Percentiles rank a stretch among this genome's conserved stretches.
phyloP scores from a whole-genome alignment of 1,140 invertebrate genomes.

The Polypedilum pembai region DNA sequence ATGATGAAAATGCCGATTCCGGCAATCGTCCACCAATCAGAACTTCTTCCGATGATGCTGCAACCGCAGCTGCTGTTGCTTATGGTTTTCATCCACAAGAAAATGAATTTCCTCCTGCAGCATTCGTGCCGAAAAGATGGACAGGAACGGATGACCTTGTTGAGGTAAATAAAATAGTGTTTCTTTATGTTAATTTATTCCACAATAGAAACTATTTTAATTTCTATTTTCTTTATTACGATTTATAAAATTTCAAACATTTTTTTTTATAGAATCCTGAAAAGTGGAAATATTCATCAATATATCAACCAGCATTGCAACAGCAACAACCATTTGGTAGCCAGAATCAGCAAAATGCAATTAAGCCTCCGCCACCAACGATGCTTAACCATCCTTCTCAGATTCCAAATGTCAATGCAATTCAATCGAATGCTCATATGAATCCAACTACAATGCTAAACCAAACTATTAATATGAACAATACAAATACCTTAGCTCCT shows the following conservation, averaged over 20 bases:
- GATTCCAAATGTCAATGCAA: neutral
- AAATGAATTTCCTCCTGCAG: constrained; percentile 51
- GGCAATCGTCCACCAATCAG: constrained; percentile 1
- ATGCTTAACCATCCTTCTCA: neutral
- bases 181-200: too few species aligned
- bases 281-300: constrained; percentile 16
- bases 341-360: constrained; percentile 21
- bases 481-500: neutral
- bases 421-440: constrained; percentile 8
- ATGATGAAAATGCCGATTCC: neutral
- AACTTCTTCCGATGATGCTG: constrained; percentile 55
- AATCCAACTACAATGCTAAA: constrained; percentile 18
- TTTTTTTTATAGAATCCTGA: neutral
- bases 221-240: neutral
- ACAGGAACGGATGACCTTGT: constrained; percentile 62
- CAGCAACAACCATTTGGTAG: neutral
- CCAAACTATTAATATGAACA: constrained; percentile 10
- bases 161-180: constrained; percentile 46
- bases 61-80: constrained; percentile 66
- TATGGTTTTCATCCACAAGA: constrained; percentile 67
- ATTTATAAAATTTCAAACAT: neutral
- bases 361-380: constrained; percentile 7
- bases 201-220: too few species aligned
- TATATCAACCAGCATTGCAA: constrained; percentile 12
- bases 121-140: constrained; percentile 58